Base-by-base conservation (phyloP, 2,797 vertebrate species). In the Phrynocephalus guinanensis region DNA sequence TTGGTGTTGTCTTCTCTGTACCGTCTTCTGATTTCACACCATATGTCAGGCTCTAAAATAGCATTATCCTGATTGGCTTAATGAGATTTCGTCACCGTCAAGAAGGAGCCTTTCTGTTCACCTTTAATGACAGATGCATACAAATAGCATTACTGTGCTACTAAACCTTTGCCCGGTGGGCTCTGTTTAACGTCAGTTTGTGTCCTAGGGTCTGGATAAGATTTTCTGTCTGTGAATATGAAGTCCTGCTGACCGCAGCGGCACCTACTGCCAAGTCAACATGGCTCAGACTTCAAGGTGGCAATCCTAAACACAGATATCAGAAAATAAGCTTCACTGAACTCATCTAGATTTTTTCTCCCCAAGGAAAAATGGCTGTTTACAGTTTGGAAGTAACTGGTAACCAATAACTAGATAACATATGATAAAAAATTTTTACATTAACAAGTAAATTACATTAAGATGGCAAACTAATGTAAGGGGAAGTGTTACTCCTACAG, bases 31-130 rank as follows among this genome's bases (percentile, higher is more conserved):
- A 90, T 89, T 92, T 91, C 92, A 88, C 30, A 90, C 94, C 94
- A 94, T 93, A 95, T 87, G 92, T 87, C 88, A 90, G 91, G 93
- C 70, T 94, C 85, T 90, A 77, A 94, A 95, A 96, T 95, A 92
- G 92, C 86, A 95, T 96, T 96, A 95, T 90, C 87, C 2, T 88
- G 85, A 90, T 89, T 93, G 91, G 86, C 93, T 96, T 94, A 90
- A 92, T 89, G 92, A 78, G 91, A 91, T 86, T 95, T 93, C 87
- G 81, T 93, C 88, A 63, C 70, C 24, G 90, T 89, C 1, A 38
- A 0, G 86, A 71, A 30, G 92, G 90, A 90, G 83, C 72, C 86
- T 85, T 92, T 87, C 84, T 89, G 90, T 78, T 94, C 92, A 93
- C 90, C 90, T 86, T 82, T 88, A 82, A 71, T 16, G 24, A 90